A percentile compares a stretch with the other conserved stretches of the same genome.
These are phyloP conservation scores for Sussaba pulchella DNA, from an alignment of 2,888 invertebrate genomes.

Conservation along the genomic window DNA sequence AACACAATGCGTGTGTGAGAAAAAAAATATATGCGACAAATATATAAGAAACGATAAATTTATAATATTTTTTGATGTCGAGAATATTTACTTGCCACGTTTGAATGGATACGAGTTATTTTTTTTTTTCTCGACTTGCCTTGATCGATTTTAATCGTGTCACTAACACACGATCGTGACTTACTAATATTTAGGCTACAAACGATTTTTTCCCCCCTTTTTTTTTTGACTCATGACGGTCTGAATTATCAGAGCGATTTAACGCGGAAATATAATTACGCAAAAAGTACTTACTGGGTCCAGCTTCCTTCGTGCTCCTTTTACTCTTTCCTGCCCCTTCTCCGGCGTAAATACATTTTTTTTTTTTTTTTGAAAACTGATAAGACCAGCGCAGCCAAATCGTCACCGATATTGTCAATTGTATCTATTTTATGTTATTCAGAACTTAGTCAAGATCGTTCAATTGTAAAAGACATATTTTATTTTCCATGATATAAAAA, in stretches of 20 bases:
- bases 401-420: slow-evolving; percentile 26
- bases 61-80: slow-evolving; percentile 7
- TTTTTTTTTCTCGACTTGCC: slow-evolving; percentile 5
- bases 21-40: neutral
- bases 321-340: neutral
- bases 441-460: slow-evolving; percentile 38
- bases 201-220: too few species aligned
- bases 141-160: slow-evolving; percentile 12
- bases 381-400: slow-evolving; percentile 15
- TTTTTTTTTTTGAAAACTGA: neutral
- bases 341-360: neutral
- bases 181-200: slow-evolving; percentile 12
- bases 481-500: slow-evolving; percentile 13
- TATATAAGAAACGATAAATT: slow-evolving; percentile 5
- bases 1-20: neutral
- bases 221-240: slow-evolving; percentile 6
- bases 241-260: slow-evolving; percentile 23
- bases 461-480: slow-evolving; percentile 17
- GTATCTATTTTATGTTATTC: slow-evolving; percentile 21
- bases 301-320: neutral
- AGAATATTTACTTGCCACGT: slow-evolving; percentile 10
- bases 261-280: slow-evolving; percentile 12
- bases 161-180: slow-evolving; percentile 18
- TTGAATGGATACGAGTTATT: neutral
- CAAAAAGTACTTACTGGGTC: neutral